A percentile compares a stretch with the other conserved stretches of the same genome.
phyloP scores from a whole-genome alignment of 1,140 invertebrate species.

The Bombus fervidus region DNA sequence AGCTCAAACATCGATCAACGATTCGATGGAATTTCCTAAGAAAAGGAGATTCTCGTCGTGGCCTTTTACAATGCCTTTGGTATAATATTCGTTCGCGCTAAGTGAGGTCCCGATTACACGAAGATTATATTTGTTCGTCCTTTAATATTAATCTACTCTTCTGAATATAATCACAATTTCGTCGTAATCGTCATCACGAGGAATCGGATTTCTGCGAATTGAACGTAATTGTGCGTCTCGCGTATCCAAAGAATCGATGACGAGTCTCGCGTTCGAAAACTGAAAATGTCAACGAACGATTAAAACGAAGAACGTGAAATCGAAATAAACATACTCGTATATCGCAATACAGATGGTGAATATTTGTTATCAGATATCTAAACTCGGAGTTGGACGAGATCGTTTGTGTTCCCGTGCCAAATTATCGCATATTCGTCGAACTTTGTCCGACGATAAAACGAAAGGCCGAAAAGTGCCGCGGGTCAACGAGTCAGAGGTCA shows the following conservation, averaged over 20 bases:
- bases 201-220: background rate
- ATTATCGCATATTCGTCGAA: background rate
- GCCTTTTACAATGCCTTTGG: slow-evolving; percentile 48
- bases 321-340: background rate
- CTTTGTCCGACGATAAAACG: background rate
- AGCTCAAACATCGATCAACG: slow-evolving; percentile 31
- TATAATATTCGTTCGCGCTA: slow-evolving; percentile 35
- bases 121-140: background rate
- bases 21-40: background rate
- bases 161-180: background rate
- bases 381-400: background rate
- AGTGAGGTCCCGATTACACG: slow-evolving; percentile 10
- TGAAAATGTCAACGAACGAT: background rate
- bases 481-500: background rate
- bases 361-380: background rate
- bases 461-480: background rate
- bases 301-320: background rate
- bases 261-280: background rate
- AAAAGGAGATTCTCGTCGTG: background rate
- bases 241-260: too few species aligned
- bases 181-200: background rate
- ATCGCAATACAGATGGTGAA: background rate
- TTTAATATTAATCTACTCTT: background rate
- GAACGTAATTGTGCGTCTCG: slow-evolving; percentile 12
- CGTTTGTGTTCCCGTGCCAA: background rate